Base-by-base conservation (phyloP, 2,113 vertebrate species). In the Brachyhypopomus occidentalis region DNA sequence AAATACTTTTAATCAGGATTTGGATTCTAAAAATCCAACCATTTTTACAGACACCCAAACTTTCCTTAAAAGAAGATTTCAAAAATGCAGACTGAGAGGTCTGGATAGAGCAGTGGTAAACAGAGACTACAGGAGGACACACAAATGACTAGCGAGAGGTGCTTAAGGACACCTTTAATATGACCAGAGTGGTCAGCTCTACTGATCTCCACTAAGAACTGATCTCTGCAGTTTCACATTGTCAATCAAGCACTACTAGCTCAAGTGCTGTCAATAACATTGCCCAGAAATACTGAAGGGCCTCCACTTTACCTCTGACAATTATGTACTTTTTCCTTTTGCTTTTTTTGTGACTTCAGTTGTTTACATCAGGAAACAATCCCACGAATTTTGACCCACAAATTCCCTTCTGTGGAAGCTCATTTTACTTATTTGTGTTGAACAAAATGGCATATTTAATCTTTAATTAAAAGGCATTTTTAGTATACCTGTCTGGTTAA, bases 151-250 rank as follows among this genome's bases (percentile, higher is more conserved):
- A 16, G 25, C 30, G 14, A 67, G 34, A 67, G 19, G 64, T 67
- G 1, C 30, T 36, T 4, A 17, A n/a, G 64, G 64, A 6, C 19
- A 38, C 14, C 19, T 22, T 60, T 62, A 62, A 30, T 66, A 66
- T 17, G 19, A 16, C 27, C 27, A 66, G 14, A 34, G 27, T 16
- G 27, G 12, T 19, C 64, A 34, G 34, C 30, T 34, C 27, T 34
- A 34, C 63, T 66, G 63, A 66, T 66, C 64, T n/a, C 19, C 16
- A 67, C 34, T 75, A 19, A 75, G 41, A 75, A 75, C n/a, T 38
- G 62, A 16, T 38, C 5, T 62, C 36, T 7, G 23, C 34, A 23
- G 14, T 8, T 34, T 77, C 60, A 48, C 23, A 12, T 4, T 64
- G 38, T 52, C 25, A 45, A 23, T 48, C 22, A 52, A n/a, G 27